Conservation (phyloP, 2,797 vertebrate genomes). For the Hapalemur alaotrensis region DNA sequence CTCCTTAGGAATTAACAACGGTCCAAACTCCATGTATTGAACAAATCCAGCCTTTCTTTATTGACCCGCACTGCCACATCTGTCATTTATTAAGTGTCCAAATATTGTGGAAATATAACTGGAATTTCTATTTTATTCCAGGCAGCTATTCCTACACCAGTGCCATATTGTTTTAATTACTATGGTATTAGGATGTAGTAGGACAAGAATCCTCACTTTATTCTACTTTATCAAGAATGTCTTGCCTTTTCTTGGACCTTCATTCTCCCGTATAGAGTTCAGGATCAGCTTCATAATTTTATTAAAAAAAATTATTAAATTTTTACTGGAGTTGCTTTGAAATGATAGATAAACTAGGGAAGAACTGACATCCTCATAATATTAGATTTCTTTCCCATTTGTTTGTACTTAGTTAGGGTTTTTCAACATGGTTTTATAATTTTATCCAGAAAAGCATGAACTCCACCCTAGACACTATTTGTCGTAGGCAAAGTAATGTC, state of each 20-base stretch:
- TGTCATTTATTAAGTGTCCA: neutral
- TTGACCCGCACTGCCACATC: neutral
- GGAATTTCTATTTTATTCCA: neutral
- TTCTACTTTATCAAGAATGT: neutral
- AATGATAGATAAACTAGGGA: neutral
- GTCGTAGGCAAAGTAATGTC: neutral
- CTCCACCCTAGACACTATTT: neutral
- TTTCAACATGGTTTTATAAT: neutral
- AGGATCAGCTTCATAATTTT: conserved; percentile 29
- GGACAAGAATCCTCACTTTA: neutral
- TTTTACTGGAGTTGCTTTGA: conserved; percentile 20
- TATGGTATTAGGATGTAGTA: neutral
- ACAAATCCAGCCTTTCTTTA: neutral
- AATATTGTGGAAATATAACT: neutral
- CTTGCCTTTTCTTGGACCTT: neutral
- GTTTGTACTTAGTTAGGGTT: neutral
- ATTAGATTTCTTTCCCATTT: neutral
- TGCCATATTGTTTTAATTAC: neutral
- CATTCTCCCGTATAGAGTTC: neutral
- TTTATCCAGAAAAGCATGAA: neutral
- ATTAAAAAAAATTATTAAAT: neutral
- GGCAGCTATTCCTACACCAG: neutral
- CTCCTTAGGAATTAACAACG: neutral
- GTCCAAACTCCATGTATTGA: neutral
- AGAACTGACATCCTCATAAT: neutral